Evolutionary conservation across 2,888 invertebrate species (phyloP), one percentile per base, ranked within the genome.

Genomic region (Cheiracanthium punctorium): DNA sequence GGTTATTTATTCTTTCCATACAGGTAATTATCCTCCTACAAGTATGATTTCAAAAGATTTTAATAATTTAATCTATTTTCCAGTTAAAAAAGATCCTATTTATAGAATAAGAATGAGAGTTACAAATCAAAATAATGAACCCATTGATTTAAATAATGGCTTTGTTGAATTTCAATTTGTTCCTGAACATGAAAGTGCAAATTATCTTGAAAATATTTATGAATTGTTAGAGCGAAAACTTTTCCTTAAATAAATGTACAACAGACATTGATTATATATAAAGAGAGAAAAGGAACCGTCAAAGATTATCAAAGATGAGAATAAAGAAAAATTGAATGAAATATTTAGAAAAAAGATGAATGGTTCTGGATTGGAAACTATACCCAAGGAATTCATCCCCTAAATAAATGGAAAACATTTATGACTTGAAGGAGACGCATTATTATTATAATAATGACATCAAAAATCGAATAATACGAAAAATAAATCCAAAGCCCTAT

Each of bases 91-190:
- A 1, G 37, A 76, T 10, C 7, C 33, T 67, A n/a, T 67, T 29
- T 17, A 43, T 29, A 76, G 67, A 65, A 76, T 67, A 0, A 43
- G 37, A 64, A 75, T 75, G 75, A 37, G 29, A 75, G 37, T 75
- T 24, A 65, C 64, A 28, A 75, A 75, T 75, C 64, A 75, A 37
- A 75, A 33, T 20, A 32, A 12, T 24, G 64, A 65, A 28, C 24
- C 33, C 0, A 76, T 67, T 37, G 30, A 65, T 24, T 24, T 29
- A 14, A 64, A 74, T 52, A 64, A 64, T 17, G 24, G 37, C 20
- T 17, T n/a, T 30, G 64, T 64, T 17, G 58, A 74, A 28, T 64
- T 64, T 37, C 58, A 74, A 33, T 74, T 64, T 28, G 12, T 58
- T 7, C 0, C 24, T 64, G n/a, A 20, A 12, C 14, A 48, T 2